Evolutionary conservation across 2,797 vertebrate genomes (phyloP).

Genomic region (Taeniopygia guttata): DNA sequence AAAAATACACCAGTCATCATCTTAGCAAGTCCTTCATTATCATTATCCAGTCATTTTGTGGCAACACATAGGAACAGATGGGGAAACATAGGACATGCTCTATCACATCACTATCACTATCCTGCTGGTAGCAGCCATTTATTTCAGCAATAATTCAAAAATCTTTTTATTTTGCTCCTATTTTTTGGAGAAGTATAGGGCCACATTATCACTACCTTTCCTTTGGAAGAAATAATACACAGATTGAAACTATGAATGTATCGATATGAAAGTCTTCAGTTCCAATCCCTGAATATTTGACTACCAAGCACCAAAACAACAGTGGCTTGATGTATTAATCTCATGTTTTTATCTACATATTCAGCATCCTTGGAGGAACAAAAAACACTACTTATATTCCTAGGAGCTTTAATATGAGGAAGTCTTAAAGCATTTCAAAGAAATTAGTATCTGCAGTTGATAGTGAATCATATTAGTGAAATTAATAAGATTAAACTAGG

Average conservation of each 20-base stretch:
- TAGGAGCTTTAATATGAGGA: background rate
- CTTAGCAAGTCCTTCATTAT: background rate
- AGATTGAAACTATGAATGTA: background rate
- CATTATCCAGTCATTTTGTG: background rate
- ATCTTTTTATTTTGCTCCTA: background rate
- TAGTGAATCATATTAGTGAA: conserved; percentile 12
- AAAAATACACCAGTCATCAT: background rate
- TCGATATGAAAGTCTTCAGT: background rate
- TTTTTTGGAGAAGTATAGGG: background rate
- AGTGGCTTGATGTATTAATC: background rate
- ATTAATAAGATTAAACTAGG: conserved; percentile 29
- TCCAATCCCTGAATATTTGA: background rate
- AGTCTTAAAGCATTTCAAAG: background rate
- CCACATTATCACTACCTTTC: background rate
- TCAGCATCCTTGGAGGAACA: background rate
- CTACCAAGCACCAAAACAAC: background rate
- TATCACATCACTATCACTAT: background rate
- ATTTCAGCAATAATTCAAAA: background rate
- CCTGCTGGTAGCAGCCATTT: background rate
- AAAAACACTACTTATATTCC: background rate
- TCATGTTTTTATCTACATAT: background rate
- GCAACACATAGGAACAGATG: background rate
- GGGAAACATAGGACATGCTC: background rate
- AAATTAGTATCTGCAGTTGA: background rate
- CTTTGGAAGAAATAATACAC: background rate